Evolutionary conservation across 2,888 invertebrate species (phyloP).

Genomic region (Ommatoiulus sabulosus): DNA sequence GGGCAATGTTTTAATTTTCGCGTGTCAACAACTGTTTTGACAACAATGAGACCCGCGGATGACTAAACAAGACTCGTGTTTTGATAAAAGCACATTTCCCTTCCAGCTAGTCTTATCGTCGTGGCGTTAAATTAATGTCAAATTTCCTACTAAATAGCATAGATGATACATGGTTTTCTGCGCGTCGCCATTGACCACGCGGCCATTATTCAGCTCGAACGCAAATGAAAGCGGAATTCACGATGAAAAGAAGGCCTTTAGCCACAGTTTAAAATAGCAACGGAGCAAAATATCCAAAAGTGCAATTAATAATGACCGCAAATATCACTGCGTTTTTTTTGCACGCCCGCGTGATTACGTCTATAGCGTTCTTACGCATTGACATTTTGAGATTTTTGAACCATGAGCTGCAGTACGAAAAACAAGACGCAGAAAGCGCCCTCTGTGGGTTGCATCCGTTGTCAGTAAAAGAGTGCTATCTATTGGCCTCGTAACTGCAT

Average conservation of each 20-base stretch:
- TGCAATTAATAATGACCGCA: slow-evolving; percentile 27
- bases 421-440: background rate
- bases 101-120: background rate
- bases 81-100: background rate
- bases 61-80: slow-evolving; percentile 7
- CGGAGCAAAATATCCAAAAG: background rate
- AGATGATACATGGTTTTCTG: background rate
- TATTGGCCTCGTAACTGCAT: too few species aligned
- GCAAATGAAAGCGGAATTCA: background rate
- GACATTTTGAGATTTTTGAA: slow-evolving; percentile 9
- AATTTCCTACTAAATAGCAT: background rate
- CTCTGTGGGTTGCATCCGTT: background rate
- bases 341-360: background rate
- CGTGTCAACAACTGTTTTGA: background rate
- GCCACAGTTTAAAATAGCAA: background rate
- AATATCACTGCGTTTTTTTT: background rate
- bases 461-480: too few species aligned
- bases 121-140: background rate
- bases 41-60: background rate
- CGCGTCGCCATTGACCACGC: too few species aligned
- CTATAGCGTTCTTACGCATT: background rate
- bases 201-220: background rate
- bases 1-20: background rate
- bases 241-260: slow-evolving; percentile 18
- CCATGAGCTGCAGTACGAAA: background rate